Evolutionary conservation across 2,888 invertebrate genomes (phyloP), one percentile per base, ranked within the genome.

Genomic region (Luperina nickerlii): DNA sequence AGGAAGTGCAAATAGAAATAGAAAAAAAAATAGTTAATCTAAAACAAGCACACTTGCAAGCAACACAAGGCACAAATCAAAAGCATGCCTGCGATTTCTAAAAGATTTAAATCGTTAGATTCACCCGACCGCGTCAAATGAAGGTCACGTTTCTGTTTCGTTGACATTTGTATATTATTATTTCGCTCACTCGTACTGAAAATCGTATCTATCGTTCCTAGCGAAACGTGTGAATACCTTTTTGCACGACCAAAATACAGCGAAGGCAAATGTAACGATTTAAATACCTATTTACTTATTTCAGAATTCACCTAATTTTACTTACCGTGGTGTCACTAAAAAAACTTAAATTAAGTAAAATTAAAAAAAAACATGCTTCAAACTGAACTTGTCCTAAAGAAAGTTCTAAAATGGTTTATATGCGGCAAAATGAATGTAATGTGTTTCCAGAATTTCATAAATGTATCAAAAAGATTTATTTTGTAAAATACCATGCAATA

Each of bases 11-110:
- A 57, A 80, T 76, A 76, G 27, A 86, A 57, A 79, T 73, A 76
- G 27, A 83, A 71, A 78, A 78, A 78, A 77, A 71, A 74, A 70
- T 32, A 51, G 57, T 48, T n/a, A 42, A 11, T 78, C 72, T 81
- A 81, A 79, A 84, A 86, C 79, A 92, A 91, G 90, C 89, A 89
- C 90, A 91, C 84, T 84, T 86, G 88, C 84, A 91, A 92, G 91
- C 92, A 76, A 89, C 85, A 91, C 77, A 81, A 60, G 77, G 63
- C 81, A 81, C 68, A 82, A 80, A 74, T 74, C 71, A 62, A 48
- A 78, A 68, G 74, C 90, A 88, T 90, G 82, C 88, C 79, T 76
- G 82, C 74, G n/a, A 32, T 38, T 63, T 7, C n/a, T 38, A 63
- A 71, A 62, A n/a, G 38, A 71, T 63, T 63, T 38, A 71, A 63